phyloP scores from a whole-genome alignment of 2,113 vertebrate genomes.

The Zapornia atra region DNA sequence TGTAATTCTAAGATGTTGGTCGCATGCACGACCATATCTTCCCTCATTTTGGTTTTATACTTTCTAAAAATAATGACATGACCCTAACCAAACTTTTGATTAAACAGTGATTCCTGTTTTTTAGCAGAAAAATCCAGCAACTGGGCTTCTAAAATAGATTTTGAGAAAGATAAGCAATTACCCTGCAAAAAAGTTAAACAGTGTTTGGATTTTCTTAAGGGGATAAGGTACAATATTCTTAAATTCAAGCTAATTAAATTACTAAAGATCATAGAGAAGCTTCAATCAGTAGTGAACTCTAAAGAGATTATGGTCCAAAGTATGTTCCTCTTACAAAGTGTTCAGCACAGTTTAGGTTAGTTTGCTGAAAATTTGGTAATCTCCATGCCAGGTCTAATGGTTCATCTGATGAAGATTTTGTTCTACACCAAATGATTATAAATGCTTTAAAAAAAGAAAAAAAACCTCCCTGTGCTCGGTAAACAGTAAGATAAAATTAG shows the following conservation, averaged over 20 bases:
- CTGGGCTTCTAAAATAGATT: background rate
- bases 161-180: background rate
- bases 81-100: background rate
- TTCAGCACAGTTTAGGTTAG: background rate
- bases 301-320: background rate
- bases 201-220: background rate
- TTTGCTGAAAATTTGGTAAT: background rate
- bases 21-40: background rate
- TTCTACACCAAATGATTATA: background rate
- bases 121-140: background rate
- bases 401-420: background rate
- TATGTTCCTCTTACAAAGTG: background rate
- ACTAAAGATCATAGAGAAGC: background rate
- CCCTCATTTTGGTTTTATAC: background rate
- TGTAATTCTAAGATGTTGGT: background rate
- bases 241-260: background rate
- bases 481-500: background rate
- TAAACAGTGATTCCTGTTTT: background rate
- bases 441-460: background rate
- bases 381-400: background rate
- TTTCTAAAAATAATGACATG: background rate
- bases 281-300: background rate
- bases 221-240: background rate
- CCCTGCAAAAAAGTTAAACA: background rate
- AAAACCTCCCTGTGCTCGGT: background rate